These are phyloP conservation scores for Lysandra coridon DNA, from an alignment of 2,888 invertebrate genomes.

Conservation along the genomic window DNA sequence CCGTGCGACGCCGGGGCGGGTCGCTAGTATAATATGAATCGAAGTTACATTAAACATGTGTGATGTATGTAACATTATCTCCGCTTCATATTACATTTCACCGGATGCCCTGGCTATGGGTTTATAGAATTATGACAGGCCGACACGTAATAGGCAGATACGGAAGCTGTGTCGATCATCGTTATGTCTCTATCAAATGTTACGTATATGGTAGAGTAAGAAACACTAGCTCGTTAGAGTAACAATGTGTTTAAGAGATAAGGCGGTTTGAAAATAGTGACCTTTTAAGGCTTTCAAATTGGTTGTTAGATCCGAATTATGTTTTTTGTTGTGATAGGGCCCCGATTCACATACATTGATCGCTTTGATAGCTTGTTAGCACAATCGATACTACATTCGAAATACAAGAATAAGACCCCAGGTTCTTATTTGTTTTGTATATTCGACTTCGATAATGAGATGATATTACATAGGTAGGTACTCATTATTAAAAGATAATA, in stretches of 20 bases:
- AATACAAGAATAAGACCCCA: background rate
- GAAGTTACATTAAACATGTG: background rate
- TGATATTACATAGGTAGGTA: too few species aligned
- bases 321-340: background rate
- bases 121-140: conserved; percentile 13
- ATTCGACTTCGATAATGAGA: too few species aligned
- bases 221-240: background rate
- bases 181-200: conserved; percentile 12
- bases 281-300: background rate
- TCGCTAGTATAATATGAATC: background rate
- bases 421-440: background rate
- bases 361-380: background rate
- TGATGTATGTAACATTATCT: conserved; percentile 17
- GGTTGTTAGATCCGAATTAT: background rate
- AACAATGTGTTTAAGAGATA: conserved; percentile 2
- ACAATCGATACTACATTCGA: background rate
- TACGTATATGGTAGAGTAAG: conserved; percentile 20
- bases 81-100: conserved; percentile 13
- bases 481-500: too few species aligned
- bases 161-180: conserved; percentile 25
- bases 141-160: conserved; percentile 21
- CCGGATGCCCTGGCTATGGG: conserved; percentile 11
- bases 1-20: too few species aligned
- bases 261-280: background rate
- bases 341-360: background rate